These are phyloP conservation scores for Coturnix japonica DNA, from an alignment of 2,113 vertebrate species.

Conservation along the genomic window DNA sequence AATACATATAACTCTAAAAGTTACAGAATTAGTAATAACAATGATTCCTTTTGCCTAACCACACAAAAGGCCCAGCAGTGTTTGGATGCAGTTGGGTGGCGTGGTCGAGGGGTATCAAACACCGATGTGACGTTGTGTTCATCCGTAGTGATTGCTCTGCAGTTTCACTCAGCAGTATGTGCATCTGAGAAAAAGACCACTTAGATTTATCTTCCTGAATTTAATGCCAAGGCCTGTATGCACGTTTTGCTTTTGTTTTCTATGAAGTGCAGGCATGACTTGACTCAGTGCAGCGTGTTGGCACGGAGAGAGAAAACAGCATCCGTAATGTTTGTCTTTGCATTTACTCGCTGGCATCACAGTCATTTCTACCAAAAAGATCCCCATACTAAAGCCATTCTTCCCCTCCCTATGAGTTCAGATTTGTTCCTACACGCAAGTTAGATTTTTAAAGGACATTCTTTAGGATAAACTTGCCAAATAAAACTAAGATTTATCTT, in stretches of 20 bases:
- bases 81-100: not conserved
- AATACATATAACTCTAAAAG: not conserved
- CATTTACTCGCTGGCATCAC: not conserved
- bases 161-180: constrained; percentile 4
- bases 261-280: not conserved
- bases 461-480: not conserved
- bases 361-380: not conserved
- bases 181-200: not conserved
- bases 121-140: not conserved
- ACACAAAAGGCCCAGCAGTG: not conserved
- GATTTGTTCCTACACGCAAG: not conserved
- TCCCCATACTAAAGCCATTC: not conserved
- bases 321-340: not conserved
- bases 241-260: constrained; percentile 43
- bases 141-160: not conserved
- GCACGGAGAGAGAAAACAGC: not conserved
- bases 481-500: constrained; percentile 54
- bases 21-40: not conserved
- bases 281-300: not conserved
- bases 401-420: not conserved
- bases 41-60: not conserved
- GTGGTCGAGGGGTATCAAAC: not conserved
- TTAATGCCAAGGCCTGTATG: not conserved
- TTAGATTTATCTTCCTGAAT: constrained; percentile 11
- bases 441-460: not conserved